phyloP scores from a whole-genome alignment of 1,140 invertebrate genomes.

The Macrostomum lignano region DNA sequence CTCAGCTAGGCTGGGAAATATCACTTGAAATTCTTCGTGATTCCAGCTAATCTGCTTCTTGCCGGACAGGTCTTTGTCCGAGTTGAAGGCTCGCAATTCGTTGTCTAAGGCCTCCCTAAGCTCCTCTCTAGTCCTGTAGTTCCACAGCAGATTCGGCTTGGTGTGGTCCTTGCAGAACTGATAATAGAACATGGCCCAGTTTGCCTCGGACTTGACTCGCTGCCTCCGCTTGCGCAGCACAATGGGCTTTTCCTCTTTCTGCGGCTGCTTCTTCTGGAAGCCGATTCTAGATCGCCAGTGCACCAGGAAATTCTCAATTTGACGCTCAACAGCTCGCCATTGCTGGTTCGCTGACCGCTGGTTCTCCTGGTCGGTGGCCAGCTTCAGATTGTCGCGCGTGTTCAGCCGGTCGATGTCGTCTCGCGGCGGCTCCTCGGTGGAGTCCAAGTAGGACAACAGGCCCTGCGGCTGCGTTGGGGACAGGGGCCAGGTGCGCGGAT shows the following conservation, averaged over 20 bases:
- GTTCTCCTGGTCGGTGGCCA: constrained; percentile 37
- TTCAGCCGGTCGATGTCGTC: constrained; percentile 45
- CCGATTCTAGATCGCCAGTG: constrained; percentile 59
- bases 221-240: constrained; percentile 61
- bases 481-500: constrained; percentile 30
- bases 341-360: constrained; percentile 24
- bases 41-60: constrained; percentile 52
- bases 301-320: constrained; percentile 42
- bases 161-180: constrained; percentile 77
- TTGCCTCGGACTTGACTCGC: constrained; percentile 59
- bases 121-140: constrained; percentile 67
- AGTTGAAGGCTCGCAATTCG: constrained; percentile 59
- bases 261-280: constrained; percentile 33
- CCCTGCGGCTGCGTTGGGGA: constrained; percentile 38
- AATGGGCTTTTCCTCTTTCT: constrained; percentile 35
- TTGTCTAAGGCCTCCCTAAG: constrained; percentile 62
- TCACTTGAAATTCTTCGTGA: constrained; percentile 67
- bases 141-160: constrained; percentile 88
- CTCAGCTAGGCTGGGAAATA: constrained; percentile 64
- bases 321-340: constrained; percentile 30
- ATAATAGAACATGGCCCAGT: constrained; percentile 60
- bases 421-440: constrained; percentile 50
- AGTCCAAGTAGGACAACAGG: constrained; percentile 60
- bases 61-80: constrained; percentile 50
- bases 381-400: constrained; percentile 67